These are phyloP conservation scores for Adrianichthys oophorus DNA, from an alignment of 2,797 vertebrate species.

Conservation along the genomic window DNA sequence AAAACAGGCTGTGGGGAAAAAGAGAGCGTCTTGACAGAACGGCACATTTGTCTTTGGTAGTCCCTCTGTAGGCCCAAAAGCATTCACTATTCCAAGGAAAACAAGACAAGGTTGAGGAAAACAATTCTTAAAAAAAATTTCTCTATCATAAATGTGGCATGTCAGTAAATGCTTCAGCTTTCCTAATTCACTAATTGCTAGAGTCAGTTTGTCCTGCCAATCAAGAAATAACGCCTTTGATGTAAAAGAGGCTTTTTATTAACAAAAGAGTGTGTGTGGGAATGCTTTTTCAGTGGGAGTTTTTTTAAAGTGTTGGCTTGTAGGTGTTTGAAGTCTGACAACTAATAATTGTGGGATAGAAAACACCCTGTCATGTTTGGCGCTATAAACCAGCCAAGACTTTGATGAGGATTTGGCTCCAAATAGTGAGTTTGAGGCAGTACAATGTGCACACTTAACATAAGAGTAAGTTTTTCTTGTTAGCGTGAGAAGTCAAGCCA, in stretches of 20 bases:
- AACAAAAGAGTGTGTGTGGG: conserved; percentile 13
- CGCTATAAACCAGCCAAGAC: too few species aligned
- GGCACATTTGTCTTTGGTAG: conserved; percentile 6
- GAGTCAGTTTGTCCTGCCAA: conserved; percentile 13
- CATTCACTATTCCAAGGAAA: neutral
- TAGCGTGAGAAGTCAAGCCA: too few species aligned
- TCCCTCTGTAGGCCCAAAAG: conserved; percentile 1
- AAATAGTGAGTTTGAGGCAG: too few species aligned
- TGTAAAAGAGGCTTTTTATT: conserved; percentile 8
- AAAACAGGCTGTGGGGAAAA: conserved; percentile 18
- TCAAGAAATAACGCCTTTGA: conserved; percentile 3
- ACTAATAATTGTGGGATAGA: neutral
- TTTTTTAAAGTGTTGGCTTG: neutral
- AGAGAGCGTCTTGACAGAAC: conserved; percentile 1
- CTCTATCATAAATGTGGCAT: neutral
- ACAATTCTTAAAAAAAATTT: neutral
- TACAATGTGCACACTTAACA: too few species aligned
- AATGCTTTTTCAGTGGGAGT: neutral
- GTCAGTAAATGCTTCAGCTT: neutral
- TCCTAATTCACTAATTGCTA: conserved; percentile 13
- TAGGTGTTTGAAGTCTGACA: neutral
- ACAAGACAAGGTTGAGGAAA: neutral
- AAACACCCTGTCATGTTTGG: too few species aligned
- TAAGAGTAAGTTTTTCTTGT: too few species aligned
- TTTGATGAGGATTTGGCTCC: too few species aligned